Evolutionary conservation across 2,797 vertebrate species (phyloP).

Genomic region (Thripadectes ignobilis): DNA sequence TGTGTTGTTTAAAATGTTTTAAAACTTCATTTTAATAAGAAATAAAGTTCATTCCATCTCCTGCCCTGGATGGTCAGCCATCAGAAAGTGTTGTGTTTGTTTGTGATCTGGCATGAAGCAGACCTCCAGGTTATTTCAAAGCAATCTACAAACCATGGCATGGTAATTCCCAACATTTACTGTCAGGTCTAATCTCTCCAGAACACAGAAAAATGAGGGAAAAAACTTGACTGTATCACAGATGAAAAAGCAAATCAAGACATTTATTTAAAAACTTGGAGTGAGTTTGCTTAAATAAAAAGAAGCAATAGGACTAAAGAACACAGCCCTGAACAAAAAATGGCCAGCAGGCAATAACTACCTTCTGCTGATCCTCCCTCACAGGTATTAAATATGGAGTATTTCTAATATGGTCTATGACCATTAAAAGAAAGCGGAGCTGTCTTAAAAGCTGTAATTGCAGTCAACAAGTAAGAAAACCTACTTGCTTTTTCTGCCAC

Average conservation of each 20-base stretch:
- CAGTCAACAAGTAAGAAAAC: constrained; percentile 39
- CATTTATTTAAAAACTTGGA: not conserved
- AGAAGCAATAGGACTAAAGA: not conserved
- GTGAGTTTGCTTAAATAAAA: not conserved
- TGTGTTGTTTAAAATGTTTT: not conserved
- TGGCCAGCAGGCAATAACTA: not conserved
- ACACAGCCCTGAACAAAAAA: not conserved
- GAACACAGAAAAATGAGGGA: not conserved
- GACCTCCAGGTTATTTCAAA: not conserved
- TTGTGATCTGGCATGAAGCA: not conserved
- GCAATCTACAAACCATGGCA: not conserved
- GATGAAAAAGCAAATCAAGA: not conserved
- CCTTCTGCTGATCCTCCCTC: not conserved
- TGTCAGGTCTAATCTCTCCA: not conserved
- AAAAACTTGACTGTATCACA: not conserved
- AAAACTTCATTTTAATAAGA: not conserved
- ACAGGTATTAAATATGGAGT: not conserved
- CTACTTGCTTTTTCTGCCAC: constrained; percentile 97
- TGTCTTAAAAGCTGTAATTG: not conserved
- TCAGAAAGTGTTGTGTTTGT: not conserved
- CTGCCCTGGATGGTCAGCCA: not conserved
- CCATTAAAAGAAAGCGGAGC: not conserved
- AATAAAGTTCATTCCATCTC: not conserved
- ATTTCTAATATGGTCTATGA: not conserved
- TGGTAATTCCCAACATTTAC: not conserved